Conservation (phyloP, 2,888 invertebrate species). For the Microctonus brassicae region DNA sequence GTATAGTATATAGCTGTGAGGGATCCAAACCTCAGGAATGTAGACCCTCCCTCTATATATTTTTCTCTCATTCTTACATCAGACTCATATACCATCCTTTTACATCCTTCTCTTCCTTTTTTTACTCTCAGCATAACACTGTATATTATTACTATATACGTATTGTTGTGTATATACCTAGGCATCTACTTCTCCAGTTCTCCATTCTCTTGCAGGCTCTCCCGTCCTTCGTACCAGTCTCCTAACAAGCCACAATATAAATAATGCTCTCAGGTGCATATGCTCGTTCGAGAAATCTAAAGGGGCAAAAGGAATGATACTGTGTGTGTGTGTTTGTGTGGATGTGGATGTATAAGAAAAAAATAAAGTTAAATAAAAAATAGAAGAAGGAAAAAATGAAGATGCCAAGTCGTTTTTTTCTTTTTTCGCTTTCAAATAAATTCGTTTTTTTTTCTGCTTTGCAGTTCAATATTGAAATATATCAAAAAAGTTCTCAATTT, state of each 20-base stretch:
- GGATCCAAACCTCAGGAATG: slow-evolving; percentile 56
- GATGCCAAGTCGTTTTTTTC: slow-evolving; percentile 26
- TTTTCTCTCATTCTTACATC: slow-evolving; percentile 31
- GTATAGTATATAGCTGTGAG: slow-evolving; percentile 14
- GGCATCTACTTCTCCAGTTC: slow-evolving; percentile 15
- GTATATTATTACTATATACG: background rate
- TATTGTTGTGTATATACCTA: slow-evolving; percentile 8
- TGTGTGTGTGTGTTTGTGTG: slow-evolving; percentile 29
- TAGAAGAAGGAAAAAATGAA: background rate
- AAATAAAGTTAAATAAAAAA: slow-evolving; percentile 1
- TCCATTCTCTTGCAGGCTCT: slow-evolving; percentile 28
- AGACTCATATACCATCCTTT: background rate
- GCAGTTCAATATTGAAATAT: background rate
- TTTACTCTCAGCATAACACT: slow-evolving; percentile 9
- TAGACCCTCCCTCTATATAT: slow-evolving; percentile 47
- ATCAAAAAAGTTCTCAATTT: too few relatives aligned
- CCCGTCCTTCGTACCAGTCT: slow-evolving; percentile 38
- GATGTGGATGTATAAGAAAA: slow-evolving; percentile 23
- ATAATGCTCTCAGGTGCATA: slow-evolving; percentile 55
- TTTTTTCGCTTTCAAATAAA: too few relatives aligned
- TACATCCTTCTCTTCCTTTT: slow-evolving; percentile 24
- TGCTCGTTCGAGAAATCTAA: slow-evolving; percentile 29
- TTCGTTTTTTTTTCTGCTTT: slow-evolving; percentile 13
- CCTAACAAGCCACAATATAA: slow-evolving; percentile 60
- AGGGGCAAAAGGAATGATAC: slow-evolving; percentile 26